phyloP scores from a whole-genome alignment of 2,797 vertebrate genomes.

The Urocyon cinereoargenteus region DNA sequence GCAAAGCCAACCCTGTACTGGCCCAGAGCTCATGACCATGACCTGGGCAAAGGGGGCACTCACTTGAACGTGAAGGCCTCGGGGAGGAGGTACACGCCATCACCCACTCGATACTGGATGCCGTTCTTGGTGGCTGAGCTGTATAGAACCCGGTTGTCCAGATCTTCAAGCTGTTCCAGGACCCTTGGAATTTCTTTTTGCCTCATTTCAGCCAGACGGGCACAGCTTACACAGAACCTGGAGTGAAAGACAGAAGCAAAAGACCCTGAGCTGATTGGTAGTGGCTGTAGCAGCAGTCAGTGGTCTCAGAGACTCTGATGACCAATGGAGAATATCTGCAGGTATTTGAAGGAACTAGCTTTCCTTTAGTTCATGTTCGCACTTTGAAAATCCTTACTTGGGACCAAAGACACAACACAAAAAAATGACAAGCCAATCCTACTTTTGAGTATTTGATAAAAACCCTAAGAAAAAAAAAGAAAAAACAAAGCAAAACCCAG shows the following conservation, averaged over 20 bases:
- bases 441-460: not conserved
- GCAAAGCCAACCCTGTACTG: not conserved
- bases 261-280: fast-evolving
- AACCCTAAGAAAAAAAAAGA: not conserved
- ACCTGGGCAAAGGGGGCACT: constrained; percentile 5
- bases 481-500: not conserved
- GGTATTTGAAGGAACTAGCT: not conserved
- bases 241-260: fast-evolving
- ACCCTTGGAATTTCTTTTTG: constrained; percentile 91
- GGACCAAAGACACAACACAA: not conserved
- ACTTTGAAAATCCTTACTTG: not conserved
- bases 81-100: constrained; percentile 93
- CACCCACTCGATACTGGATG: constrained; percentile 92
- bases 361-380: not conserved
- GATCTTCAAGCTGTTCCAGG: constrained; percentile 89
- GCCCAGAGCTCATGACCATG: not conserved
- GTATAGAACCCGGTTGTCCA: constrained; percentile 91
- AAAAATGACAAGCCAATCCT: not conserved
- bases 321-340: not conserved
- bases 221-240: constrained; percentile 95
- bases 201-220: constrained; percentile 88
- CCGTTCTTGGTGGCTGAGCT: constrained; percentile 92
- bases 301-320: not conserved
- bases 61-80: constrained; percentile 95
- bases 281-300: fast-evolving